Percentiles rank a stretch among this genome's conserved stretches.
Evolutionary conservation across 2,797 vertebrate genomes (phyloP).

Genomic region (Synanceia verrucosa): DNA sequence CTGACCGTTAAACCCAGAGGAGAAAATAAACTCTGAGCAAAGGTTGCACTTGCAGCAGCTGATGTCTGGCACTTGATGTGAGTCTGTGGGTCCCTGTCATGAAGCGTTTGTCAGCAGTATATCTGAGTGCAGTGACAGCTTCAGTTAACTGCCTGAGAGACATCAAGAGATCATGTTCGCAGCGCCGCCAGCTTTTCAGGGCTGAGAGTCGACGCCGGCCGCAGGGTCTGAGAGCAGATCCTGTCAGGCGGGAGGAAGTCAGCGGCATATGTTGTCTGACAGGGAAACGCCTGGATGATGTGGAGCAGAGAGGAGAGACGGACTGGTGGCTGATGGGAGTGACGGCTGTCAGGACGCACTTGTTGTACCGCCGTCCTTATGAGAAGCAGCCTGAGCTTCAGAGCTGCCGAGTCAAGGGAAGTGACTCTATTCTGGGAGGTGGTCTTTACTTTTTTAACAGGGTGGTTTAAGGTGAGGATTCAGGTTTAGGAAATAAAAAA

Average conservation of each 20-base stretch:
- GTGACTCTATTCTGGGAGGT: constrained; percentile 4
- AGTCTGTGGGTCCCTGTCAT: constrained; percentile 72
- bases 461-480: neutral
- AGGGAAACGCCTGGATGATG: constrained; percentile 72
- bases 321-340: constrained; percentile 79
- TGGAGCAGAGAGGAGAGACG: constrained; percentile 59
- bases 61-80: constrained; percentile 19
- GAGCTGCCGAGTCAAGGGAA: neutral
- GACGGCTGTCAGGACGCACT: constrained; percentile 76
- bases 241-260: constrained; percentile 73
- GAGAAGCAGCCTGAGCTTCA: constrained; percentile 8
- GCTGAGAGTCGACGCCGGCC: constrained; percentile 68
- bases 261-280: constrained; percentile 81
- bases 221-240: constrained; percentile 75
- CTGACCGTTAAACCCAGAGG: constrained; percentile 21
- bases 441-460: neutral
- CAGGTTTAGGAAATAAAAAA: neutral
- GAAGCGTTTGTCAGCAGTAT: constrained; percentile 69
- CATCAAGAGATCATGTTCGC: constrained; percentile 76
- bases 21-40: constrained; percentile 30
- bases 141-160: constrained; percentile 77
- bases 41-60: constrained; percentile 33
- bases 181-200: constrained; percentile 70
- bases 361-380: constrained; percentile 17
- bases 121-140: constrained; percentile 78